Conservation (phyloP, 2,797 vertebrate genomes). For the Melanotaenia boesemani region DNA sequence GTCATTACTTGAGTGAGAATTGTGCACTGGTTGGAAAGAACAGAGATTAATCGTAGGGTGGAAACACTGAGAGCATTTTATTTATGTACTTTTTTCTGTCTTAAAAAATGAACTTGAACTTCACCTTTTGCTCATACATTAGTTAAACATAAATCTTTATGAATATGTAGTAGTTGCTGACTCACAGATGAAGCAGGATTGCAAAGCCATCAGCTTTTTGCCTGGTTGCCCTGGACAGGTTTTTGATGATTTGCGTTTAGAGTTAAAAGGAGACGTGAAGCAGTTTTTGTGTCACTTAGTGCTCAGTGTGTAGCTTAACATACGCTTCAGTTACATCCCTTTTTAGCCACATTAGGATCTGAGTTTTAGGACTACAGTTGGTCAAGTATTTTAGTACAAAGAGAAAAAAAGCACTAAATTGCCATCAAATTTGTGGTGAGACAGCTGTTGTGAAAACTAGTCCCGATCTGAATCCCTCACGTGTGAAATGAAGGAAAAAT, state of each 20-base stretch:
- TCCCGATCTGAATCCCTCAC: no score
- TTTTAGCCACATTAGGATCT: no score
- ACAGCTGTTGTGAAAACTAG: no score
- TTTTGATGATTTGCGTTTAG: constrained; percentile 37
- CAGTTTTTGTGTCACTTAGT: not conserved
- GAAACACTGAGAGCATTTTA: not conserved
- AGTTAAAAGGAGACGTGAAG: constrained; percentile 15
- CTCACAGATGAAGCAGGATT: constrained; percentile 6
- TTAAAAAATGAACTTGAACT: constrained; percentile 6
- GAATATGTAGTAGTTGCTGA: constrained; percentile 16
- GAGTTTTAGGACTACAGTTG: no score
- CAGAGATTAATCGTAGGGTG: constrained; percentile 9
- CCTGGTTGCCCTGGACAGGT: not conserved
- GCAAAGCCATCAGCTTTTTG: not conserved
- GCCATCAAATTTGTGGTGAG: no score
- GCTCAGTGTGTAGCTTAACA: not conserved
- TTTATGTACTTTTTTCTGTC: not conserved
- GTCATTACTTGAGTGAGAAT: not conserved
- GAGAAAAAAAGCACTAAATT: no score
- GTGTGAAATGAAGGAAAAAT: no score
- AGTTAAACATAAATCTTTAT: constrained; percentile 4
- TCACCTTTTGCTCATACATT: not conserved
- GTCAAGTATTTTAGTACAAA: no score
- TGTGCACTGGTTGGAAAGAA: constrained; percentile 22
- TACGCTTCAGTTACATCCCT: not conserved